These are phyloP conservation scores for Folsomia candida DNA, from an alignment of 2,888 invertebrate genomes.

Conservation along the genomic window DNA sequence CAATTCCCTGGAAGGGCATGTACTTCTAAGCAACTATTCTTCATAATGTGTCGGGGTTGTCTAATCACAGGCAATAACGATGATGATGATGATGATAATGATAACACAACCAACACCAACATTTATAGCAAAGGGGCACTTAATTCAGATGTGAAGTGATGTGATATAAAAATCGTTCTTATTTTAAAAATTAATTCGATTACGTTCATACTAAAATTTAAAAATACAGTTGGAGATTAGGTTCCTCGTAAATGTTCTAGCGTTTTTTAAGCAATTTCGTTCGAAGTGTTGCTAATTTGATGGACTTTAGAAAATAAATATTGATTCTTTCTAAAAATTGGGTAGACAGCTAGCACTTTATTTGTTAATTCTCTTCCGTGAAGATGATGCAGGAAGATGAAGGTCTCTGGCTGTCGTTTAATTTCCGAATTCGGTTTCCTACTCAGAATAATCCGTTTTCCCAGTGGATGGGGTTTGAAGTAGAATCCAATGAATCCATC, in stretches of 20 bases:
- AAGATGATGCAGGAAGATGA: background rate
- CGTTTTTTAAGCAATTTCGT: no score
- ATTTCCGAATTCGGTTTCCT: background rate
- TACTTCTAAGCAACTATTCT: background rate
- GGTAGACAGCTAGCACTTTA: background rate
- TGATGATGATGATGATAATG: slow-evolving; percentile 1
- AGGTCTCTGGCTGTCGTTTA: background rate
- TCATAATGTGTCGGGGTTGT: background rate
- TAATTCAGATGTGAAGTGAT: no score
- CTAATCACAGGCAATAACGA: background rate
- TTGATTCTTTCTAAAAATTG: background rate
- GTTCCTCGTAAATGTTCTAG: no score
- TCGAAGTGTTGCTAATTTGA: no score
- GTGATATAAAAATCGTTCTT: no score
- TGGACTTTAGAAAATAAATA: background rate
- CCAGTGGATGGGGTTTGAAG: background rate
- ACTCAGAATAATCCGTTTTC: background rate
- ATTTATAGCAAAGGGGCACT: background rate
- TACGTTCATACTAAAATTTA: background rate
- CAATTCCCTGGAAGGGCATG: background rate
- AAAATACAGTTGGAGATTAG: no score
- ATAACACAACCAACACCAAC: slow-evolving; percentile 6
- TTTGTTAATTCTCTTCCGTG: background rate
- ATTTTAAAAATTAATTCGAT: background rate
- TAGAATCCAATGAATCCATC: background rate